Conservation (phyloP, 2,113 vertebrate genomes). For the Strigops habroptila region DNA sequence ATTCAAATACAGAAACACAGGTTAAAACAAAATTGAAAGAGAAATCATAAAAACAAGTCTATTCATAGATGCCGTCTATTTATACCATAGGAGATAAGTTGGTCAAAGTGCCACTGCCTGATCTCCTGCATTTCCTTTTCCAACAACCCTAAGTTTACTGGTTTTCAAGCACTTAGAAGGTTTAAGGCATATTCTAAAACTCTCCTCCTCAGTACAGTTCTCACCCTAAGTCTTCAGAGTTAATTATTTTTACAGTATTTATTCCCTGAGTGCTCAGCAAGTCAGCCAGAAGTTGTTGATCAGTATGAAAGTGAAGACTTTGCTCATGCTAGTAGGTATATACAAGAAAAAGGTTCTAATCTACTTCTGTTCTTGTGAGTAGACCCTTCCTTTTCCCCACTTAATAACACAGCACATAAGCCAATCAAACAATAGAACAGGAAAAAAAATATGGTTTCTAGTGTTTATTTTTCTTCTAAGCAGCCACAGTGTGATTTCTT, state of each 20-base stretch:
- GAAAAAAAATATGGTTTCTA: neutral
- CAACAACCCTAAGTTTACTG: neutral
- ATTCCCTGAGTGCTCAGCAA: neutral
- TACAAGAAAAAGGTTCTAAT: neutral
- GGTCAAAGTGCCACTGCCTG: neutral
- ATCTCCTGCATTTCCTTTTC: neutral
- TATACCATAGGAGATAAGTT: neutral
- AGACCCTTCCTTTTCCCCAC: neutral
- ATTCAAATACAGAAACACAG: neutral
- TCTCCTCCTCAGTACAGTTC: neutral
- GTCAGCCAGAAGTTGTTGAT: neutral
- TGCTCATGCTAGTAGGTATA: neutral
- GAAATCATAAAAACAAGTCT: neutral
- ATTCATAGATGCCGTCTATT: neutral
- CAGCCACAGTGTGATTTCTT: neutral
- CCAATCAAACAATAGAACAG: neutral
- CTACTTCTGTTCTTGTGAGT: neutral
- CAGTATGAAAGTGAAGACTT: neutral
- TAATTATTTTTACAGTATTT: neutral
- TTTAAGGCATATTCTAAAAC: neutral
- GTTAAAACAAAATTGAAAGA: neutral
- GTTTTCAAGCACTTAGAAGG: neutral
- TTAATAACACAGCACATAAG: fast-evolving
- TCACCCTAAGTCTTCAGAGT: neutral
- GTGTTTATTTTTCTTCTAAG: neutral